A percentile compares a stretch with the other conserved stretches of the same genome.
Conservation (phyloP, 2,113 vertebrate genomes). For the Natator depressus region DNA sequence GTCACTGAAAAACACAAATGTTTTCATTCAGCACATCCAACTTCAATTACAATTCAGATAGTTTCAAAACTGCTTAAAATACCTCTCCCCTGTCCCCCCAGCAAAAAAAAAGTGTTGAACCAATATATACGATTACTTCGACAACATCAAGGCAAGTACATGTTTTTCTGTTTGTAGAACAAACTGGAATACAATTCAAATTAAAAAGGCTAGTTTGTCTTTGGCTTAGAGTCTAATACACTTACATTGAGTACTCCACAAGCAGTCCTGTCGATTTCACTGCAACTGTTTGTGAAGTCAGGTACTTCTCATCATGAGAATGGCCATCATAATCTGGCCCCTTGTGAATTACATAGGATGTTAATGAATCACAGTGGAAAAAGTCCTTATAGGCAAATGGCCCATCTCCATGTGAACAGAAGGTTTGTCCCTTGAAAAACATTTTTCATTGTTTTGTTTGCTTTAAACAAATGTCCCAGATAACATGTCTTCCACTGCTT, state of each 20-base stretch:
- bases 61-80: background rate
- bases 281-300: background rate
- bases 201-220: background rate
- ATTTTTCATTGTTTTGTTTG: background rate
- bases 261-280: accelerated
- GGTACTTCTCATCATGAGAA: background rate
- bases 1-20: background rate
- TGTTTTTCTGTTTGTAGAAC: background rate
- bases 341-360: background rate
- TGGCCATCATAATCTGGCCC: background rate
- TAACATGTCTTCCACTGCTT: accelerated
- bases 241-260: background rate
- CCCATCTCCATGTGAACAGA: accelerated
- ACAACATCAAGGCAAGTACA: background rate
- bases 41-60: background rate
- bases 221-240: background rate
- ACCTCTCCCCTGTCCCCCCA: background rate
- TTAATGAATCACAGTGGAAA: background rate
- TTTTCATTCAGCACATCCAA: background rate
- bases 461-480: background rate
- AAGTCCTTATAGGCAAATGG: background rate
- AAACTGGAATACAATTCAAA: background rate
- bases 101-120: background rate
- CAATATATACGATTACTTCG: background rate
- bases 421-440: accelerated